Evolutionary conservation across 2,113 vertebrate species (phyloP).

Genomic region (Pristiophorus japonicus): DNA sequence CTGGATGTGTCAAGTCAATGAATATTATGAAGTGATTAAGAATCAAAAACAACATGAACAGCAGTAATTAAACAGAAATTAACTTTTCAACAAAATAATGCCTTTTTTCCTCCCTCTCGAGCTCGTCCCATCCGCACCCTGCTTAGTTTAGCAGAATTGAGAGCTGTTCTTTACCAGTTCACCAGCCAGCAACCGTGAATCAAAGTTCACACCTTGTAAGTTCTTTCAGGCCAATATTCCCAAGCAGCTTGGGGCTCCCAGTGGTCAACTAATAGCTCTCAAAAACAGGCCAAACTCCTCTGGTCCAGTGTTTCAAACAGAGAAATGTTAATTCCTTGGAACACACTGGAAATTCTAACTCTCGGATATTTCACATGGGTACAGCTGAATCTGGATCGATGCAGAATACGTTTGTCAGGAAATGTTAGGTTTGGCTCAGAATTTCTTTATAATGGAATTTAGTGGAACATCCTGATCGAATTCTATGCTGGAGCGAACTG

Average conservation of each 20-base stretch:
- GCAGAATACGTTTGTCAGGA: neutral
- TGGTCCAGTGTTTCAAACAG: neutral
- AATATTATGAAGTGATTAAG: constrained; percentile 2
- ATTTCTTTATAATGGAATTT: neutral
- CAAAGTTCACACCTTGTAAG: neutral
- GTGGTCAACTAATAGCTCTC: neutral
- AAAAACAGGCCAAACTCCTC: neutral
- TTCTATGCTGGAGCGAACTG: neutral
- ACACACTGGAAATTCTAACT: neutral
- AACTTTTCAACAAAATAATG: constrained; percentile 22
- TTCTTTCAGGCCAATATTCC: neutral
- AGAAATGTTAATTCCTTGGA: neutral
- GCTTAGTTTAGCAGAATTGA: neutral
- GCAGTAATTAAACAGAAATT: constrained; percentile 16
- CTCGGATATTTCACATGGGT: too few relatives aligned
- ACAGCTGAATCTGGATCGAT: too few relatives aligned
- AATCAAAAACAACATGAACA: neutral
- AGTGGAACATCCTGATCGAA: neutral
- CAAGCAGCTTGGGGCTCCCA: neutral
- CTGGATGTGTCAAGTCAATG: constrained; percentile 23
- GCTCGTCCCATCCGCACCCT: neutral
- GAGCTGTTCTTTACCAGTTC: neutral
- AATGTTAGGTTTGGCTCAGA: neutral
- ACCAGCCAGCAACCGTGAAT: neutral
- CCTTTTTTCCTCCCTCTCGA: neutral